Evolutionary conservation across 2,888 invertebrate species (phyloP).

Genomic region (Cosmorhoe ocellata): DNA sequence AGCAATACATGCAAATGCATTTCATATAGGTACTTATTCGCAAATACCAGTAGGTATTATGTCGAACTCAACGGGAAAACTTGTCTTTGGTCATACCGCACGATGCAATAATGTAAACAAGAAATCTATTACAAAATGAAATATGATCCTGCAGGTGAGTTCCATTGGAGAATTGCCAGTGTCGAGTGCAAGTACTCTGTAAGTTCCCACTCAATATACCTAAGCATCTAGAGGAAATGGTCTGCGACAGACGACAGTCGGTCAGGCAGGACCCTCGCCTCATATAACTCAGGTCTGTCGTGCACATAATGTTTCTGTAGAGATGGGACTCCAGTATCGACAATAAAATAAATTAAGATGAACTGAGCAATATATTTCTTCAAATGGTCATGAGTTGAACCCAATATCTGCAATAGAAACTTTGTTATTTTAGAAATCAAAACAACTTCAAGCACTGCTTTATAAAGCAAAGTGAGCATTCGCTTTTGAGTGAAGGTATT

Average conservation of each 20-base stretch:
- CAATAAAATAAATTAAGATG: neutral
- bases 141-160: slow-evolving; percentile 2
- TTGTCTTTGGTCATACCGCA: slow-evolving; percentile 6
- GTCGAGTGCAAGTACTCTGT: neutral
- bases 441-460: too few relatives aligned
- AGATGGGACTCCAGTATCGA: slow-evolving; percentile 1
- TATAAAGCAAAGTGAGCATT: too few relatives aligned
- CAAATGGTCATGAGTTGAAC: too few relatives aligned
- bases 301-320: slow-evolving; percentile 2
- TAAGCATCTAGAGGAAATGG: slow-evolving; percentile 32
- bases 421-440: too few relatives aligned
- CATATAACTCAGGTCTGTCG: slow-evolving; percentile 35
- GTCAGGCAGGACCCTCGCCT: slow-evolving; percentile 31
- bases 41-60: slow-evolving; percentile 7
- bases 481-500: too few relatives aligned
- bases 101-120: neutral
- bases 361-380: too few relatives aligned
- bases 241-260: slow-evolving; percentile 37
- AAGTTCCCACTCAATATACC: neutral
- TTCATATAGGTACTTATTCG: slow-evolving; percentile 4
- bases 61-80: neutral
- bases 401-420: too few relatives aligned
- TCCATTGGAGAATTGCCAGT: slow-evolving; percentile 2
- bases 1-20: slow-evolving; percentile 16
- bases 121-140: slow-evolving; percentile 1